A percentile compares a stretch with the other conserved stretches of the same genome.
Conservation (phyloP, 1,140 invertebrate genomes). For the Theocolax elegans region DNA sequence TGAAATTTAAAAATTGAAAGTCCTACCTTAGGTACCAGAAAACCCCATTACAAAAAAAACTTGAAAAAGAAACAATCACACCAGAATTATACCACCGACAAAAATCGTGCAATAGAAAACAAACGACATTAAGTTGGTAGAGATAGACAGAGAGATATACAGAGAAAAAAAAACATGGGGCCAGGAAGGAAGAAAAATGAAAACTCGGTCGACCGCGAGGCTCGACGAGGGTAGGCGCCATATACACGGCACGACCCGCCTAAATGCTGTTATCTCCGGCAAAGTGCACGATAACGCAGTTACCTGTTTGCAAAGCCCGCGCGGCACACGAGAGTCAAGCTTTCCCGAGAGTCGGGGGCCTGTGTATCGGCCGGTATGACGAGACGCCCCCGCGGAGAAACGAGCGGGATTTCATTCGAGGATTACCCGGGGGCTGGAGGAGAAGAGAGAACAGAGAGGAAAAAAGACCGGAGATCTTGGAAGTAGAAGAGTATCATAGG, state of each 20-base stretch:
- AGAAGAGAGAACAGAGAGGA: neutral
- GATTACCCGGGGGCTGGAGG: neutral
- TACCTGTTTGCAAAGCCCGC: constrained; percentile 61
- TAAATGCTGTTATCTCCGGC: constrained; percentile 46
- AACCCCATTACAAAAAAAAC: no score
- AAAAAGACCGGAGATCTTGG: neutral
- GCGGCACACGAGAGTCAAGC: constrained; percentile 7
- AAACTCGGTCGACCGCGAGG: neutral
- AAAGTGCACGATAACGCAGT: constrained; percentile 66
- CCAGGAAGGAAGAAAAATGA: neutral
- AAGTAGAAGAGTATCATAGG: neutral
- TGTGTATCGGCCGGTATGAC: constrained; percentile 4
- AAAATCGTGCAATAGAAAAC: no score
- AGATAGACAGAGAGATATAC: constrained; percentile 12
- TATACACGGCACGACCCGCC: constrained; percentile 8
- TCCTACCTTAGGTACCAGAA: no score
- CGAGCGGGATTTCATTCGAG: neutral
- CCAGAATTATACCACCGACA: no score
- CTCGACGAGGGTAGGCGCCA: neutral
- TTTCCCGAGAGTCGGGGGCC: neutral
- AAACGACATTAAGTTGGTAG: no score
- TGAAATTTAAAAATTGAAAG: no score
- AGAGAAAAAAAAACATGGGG: constrained; percentile 4
- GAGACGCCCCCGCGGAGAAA: neutral
- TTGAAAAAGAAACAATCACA: no score